Percentiles rank a stretch among this genome's conserved stretches.
phyloP scores from a whole-genome alignment of 2,797 vertebrate species.

The Loris lydekkerianus region DNA sequence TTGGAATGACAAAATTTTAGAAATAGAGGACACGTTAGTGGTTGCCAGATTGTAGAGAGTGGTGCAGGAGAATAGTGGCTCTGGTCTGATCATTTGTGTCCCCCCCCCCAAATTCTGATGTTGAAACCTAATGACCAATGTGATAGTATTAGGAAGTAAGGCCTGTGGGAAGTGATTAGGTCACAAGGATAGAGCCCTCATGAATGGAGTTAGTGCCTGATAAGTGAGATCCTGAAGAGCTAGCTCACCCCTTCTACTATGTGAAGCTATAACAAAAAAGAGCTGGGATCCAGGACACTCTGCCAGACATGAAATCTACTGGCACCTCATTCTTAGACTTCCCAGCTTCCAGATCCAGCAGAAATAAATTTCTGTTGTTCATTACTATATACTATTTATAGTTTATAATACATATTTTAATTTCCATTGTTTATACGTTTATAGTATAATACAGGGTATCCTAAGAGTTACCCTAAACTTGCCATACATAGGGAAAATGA shows the following conservation, averaged over 20 bases:
- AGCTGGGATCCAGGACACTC: too few species aligned
- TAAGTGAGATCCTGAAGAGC: background rate
- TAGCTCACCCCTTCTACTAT: background rate
- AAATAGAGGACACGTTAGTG: background rate
- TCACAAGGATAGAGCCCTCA: background rate
- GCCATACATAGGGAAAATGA: too few species aligned
- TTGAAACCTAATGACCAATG: background rate
- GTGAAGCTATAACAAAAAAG: background rate
- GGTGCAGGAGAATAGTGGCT: background rate
- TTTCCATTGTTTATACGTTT: background rate
- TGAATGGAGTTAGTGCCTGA: background rate
- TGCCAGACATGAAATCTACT: background rate
- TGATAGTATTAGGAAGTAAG: background rate
- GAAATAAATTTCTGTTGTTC: background rate
- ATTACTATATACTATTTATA: background rate
- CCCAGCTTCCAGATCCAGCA: background rate
- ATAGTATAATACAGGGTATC: background rate
- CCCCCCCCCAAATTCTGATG: background rate
- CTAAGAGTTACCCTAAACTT: too few species aligned
- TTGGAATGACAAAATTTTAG: slow-evolving; percentile 4
- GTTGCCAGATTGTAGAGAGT: background rate
- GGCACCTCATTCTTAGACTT: background rate
- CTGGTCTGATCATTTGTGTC: background rate
- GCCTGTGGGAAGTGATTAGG: background rate
- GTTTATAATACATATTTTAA: background rate